Evolutionary conservation across 2,797 vertebrate species (phyloP).

Genomic region (Chelon auratus): DNA sequence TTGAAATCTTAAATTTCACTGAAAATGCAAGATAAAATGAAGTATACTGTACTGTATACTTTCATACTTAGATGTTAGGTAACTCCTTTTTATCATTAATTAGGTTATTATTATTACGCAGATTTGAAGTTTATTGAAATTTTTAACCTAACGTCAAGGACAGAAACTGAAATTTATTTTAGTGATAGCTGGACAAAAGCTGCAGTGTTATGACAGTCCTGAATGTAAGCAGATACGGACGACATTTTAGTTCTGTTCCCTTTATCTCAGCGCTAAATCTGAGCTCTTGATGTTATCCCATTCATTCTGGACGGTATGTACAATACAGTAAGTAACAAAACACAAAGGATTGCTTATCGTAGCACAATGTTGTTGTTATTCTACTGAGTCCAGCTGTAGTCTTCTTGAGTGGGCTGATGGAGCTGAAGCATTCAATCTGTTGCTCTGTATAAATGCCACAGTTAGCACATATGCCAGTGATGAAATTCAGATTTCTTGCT

Average conservation of each 20-base stretch:
- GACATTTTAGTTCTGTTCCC: slow-evolving; percentile 13
- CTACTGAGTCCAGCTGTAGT: slow-evolving; percentile 51
- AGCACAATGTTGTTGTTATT: slow-evolving; percentile 72
- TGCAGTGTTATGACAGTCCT: slow-evolving; percentile 19
- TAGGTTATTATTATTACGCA: neutral
- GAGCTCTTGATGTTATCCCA: slow-evolving; percentile 27
- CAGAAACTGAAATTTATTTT: neutral
- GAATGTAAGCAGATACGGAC: slow-evolving; percentile 10
- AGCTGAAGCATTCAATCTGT: slow-evolving; percentile 49
- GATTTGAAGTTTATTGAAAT: neutral
- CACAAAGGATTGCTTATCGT: slow-evolving; percentile 66
- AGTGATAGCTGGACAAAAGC: slow-evolving; percentile 6
- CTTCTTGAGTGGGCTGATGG: slow-evolving; percentile 68
- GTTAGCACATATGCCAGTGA: slow-evolving; percentile 40
- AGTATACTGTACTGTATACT: neutral
- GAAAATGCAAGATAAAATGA: neutral
- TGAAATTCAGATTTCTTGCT: slow-evolving; percentile 25
- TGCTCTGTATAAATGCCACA: slow-evolving; percentile 45
- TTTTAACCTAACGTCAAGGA: neutral
- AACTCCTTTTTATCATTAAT: neutral
- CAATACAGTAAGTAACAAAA: slow-evolving; percentile 25
- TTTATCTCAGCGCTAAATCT: slow-evolving; percentile 36
- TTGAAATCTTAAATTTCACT: neutral
- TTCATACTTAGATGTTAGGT: neutral
- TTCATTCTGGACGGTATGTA: slow-evolving; percentile 43